Base-by-base conservation (phyloP, 2,113 vertebrate species). In the Tachysurus fulvidraco region DNA sequence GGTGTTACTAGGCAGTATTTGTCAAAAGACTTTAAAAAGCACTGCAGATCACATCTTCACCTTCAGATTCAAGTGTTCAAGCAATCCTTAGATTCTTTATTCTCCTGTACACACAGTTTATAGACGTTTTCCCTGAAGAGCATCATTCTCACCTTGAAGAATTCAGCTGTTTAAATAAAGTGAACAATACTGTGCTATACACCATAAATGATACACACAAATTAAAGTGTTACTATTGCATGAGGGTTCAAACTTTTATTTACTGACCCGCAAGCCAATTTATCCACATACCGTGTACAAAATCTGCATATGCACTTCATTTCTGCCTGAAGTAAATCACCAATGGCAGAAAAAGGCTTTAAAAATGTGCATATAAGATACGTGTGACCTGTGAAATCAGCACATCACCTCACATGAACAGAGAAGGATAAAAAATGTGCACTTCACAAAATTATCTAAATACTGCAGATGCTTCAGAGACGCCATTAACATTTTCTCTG, bases 401-500 rank as follows among this genome's bases (percentile, higher is more conserved):
- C 14, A 23, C 5, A n/a, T n/a, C 28, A 11, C 14, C 62, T 57
- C n/a, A 12, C 11, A 17, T 23, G 5, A n/a, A 81, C 28, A 50
- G 52, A 4, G 41, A 23, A 86, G 64, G 17, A 52, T 52, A 52
- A 44, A 41, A 57, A 87, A 65, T 21, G 1, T 17, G 67, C 57
- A 74, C 67, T 74, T 62, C 44, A 64, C 57, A 73, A 83, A 76
- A 73, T 83, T 41, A 74, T 87, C 57, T 87, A 65, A 76, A 87
- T 65, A 54, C 21, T 50, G 54, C 86, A 87, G 57, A 64, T 74
- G 67, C 41, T 71, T 28, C 67, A 82, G 57, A 83, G n/a, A 60
- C 41, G n/a, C 23, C 46, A 69, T 86, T 78, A 81, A 54, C 62
- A 71, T 86, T 77, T 83, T 57, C 28, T 46, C 46, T 78, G 86